Evolutionary conservation across 2,888 invertebrate species (phyloP), one percentile per base, ranked within the genome.

Genomic region (Drosophila austrosaltans): DNA sequence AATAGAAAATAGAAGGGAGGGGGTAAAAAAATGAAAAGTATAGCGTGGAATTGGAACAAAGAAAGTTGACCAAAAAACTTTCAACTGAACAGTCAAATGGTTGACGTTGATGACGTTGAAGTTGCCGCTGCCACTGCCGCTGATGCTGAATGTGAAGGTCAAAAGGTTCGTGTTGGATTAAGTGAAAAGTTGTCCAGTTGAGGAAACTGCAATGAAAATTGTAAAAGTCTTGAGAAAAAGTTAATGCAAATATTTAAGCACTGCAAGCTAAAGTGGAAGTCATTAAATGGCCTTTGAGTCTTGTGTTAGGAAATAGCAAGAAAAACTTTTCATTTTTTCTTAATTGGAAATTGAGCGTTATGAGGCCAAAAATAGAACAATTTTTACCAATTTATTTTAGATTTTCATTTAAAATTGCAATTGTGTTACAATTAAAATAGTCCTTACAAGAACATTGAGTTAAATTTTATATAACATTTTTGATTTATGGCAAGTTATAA

Each of bases 1-100:
- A 39, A 53, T 36, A 22, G 28, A 61, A 25, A 66, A 57, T 53
- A 57, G 70, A 54, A 30, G 7, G 36, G 6, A 6, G 32, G 32
- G 7, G 36, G 36, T 2, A 10, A 10, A 36, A 53, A 48, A 54
- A 44, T 48, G 28, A 58, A 57, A 54, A 48, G 22, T 25, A 48
- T 48, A 7, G 1, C 48, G 22, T 10, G 10, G 39, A 32, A 36
- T 30, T 39, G 44, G 42, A 63, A 54, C 22, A 64, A 61, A 56
- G 63, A 78, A 81, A 81, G 66, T 78, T 75, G 57, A 10, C 42
- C 69, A 40, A 53, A 62, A 66, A 77, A 80, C 70, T 76, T 69
- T 22, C 69, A 64, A 62, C 53, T 64, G 63, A 53, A 2, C 69
- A 75, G 36, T 40, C 61, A 53, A 79, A 63, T 67, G 65, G 66